These are phyloP conservation scores for Tetranychus truncatus DNA, from an alignment of 2,888 invertebrate species.

Conservation along the genomic window DNA sequence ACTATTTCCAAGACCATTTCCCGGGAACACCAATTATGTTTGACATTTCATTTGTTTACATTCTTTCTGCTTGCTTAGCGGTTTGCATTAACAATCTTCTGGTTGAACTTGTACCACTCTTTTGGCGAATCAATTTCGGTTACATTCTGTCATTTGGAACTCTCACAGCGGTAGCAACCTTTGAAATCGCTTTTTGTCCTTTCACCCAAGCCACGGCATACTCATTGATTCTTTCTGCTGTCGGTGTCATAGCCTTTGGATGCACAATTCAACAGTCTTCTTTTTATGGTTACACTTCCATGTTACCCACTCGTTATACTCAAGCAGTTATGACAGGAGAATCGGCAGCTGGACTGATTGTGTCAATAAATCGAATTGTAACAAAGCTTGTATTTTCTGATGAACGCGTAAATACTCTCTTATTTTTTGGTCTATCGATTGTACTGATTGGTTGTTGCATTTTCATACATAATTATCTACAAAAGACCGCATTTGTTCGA, in stretches of 20 bases:
- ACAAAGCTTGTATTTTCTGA: constrained; percentile 57
- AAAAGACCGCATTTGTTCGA: constrained; percentile 59
- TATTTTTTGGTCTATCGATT: constrained; percentile 66
- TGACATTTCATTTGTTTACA: constrained; percentile 80
- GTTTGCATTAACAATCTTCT: constrained; percentile 67
- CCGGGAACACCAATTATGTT: constrained; percentile 68
- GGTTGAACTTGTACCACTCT: constrained; percentile 59
- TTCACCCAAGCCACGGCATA: constrained; percentile 61
- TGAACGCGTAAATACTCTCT: constrained; percentile 59
- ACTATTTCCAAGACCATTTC: constrained; percentile 69
- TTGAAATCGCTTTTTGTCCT: constrained; percentile 67
- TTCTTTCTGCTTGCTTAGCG: constrained; percentile 68
- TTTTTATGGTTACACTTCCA: constrained; percentile 81
- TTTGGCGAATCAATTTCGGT: constrained; percentile 70
- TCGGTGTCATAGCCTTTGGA: constrained; percentile 66
- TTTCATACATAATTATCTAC: constrained; percentile 49
- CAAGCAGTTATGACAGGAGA: constrained; percentile 89
- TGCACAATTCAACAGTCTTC: constrained; percentile 85
- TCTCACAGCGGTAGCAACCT: constrained; percentile 60
- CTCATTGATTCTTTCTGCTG: constrained; percentile 59
- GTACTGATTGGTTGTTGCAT: constrained; percentile 56
- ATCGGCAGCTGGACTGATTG: constrained; percentile 70
- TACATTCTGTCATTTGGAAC: constrained; percentile 63
- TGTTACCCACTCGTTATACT: constrained; percentile 69
- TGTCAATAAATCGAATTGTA: constrained; percentile 61